These are phyloP conservation scores for Brevimyrus niger DNA, from an alignment of 2,113 vertebrate genomes.

Conservation along the genomic window DNA sequence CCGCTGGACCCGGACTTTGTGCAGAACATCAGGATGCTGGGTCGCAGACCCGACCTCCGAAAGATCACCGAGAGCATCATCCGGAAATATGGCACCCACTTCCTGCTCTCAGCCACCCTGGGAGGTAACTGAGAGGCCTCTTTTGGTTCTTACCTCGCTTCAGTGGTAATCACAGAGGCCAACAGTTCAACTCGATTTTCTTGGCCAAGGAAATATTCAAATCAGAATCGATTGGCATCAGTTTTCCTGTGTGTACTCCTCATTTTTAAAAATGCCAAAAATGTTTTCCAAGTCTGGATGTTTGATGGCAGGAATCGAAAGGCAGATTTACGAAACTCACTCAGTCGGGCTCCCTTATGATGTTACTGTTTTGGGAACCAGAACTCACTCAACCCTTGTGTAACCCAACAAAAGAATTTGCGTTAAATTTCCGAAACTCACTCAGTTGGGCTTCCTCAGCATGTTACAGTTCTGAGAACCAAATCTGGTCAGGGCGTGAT, in stretches of 20 bases:
- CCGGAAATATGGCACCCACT: constrained; percentile 70
- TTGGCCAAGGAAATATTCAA: background rate
- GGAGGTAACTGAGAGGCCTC: constrained; percentile 53
- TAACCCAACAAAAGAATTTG: background rate
- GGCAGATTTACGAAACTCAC: background rate
- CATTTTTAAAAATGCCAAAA: background rate
- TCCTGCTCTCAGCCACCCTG: constrained; percentile 64
- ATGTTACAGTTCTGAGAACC: background rate
- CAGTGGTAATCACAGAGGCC: background rate
- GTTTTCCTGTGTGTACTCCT: background rate
- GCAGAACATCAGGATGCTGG: constrained; percentile 62
- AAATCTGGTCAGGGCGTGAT: background rate
- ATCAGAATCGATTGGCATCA: background rate
- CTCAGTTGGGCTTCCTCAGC: background rate
- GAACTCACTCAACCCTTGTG: background rate
- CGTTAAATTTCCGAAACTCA: background rate
- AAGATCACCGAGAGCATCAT: constrained; percentile 67
- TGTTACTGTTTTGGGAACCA: background rate
- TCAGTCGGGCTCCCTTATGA: background rate
- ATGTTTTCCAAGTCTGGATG: background rate
- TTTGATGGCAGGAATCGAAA: background rate
- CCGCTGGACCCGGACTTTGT: constrained; percentile 68
- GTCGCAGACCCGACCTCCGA: constrained; percentile 61
- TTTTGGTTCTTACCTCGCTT: too few relatives aligned
- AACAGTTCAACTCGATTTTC: background rate